Percentiles rank a stretch among this genome's conserved stretches.
phyloP scores from a whole-genome alignment of 2,797 vertebrate genomes.

The Manis crassicaudata region DNA sequence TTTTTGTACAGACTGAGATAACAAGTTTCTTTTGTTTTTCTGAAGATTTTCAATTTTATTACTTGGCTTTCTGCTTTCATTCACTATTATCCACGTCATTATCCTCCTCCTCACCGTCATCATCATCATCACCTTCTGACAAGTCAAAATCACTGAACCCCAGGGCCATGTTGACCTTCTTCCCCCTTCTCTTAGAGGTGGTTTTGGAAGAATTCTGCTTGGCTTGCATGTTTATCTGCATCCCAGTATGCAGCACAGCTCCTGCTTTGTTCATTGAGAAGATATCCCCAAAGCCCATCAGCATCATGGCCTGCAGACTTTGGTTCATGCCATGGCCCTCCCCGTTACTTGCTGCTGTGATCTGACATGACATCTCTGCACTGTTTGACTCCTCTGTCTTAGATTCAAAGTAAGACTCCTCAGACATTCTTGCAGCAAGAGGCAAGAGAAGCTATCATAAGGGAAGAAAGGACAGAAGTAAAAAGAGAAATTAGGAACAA shows the following conservation, averaged over 20 bases:
- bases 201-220: constrained; percentile 99
- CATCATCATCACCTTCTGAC: constrained; percentile 91
- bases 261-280: constrained; percentile 92
- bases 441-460: constrained; percentile 94
- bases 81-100: constrained; percentile 88
- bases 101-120: constrained; percentile 85
- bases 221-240: constrained; percentile 98
- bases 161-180: constrained; percentile 96
- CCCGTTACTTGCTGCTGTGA: constrained; percentile 93
- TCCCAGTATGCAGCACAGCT: constrained; percentile 93
- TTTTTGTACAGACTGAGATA: constrained; percentile 84
- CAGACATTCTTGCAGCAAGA: constrained; percentile 93
- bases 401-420: constrained; percentile 96
- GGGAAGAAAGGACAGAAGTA: constrained; percentile 88
- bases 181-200: constrained; percentile 95
- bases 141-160: constrained; percentile 95
- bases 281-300: constrained; percentile 94
- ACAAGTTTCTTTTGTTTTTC: constrained; percentile 78
- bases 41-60: constrained; percentile 76
- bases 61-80: constrained; percentile 83
- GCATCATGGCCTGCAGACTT: constrained; percentile 93
- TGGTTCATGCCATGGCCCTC: constrained; percentile 92
- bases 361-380: constrained; percentile 95
- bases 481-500: constrained; percentile 89
- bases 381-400: constrained; percentile 95